Evolutionary conservation across 2,888 invertebrate species (phyloP).

Genomic region (Diabrotica balteata): DNA sequence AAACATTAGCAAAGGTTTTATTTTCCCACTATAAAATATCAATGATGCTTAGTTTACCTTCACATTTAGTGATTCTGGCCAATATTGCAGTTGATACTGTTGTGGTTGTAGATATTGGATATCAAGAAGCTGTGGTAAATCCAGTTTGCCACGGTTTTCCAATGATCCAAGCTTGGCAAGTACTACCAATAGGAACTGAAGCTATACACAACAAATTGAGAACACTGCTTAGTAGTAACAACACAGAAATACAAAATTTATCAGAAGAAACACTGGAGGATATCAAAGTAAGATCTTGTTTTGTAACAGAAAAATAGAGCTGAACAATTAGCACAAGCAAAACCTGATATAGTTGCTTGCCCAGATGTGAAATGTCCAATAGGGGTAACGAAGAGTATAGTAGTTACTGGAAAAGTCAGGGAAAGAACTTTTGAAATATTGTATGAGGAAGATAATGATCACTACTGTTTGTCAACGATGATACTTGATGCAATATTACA

Average conservation of each 20-base stretch:
- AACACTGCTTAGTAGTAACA: conserved; percentile 59
- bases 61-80: conserved; percentile 82
- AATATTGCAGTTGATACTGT: conserved; percentile 84
- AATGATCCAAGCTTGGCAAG: conserved; percentile 83
- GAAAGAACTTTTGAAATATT: conserved; percentile 85
- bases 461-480: conserved; percentile 82
- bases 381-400: conserved; percentile 67
- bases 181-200: conserved; percentile 78
- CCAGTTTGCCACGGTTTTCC: conserved; percentile 90
- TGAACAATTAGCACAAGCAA: conserved; percentile 61
- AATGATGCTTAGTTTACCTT: conserved; percentile 71
- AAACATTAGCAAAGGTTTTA: conserved; percentile 86
- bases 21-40: conserved; percentile 90
- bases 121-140: conserved; percentile 79
- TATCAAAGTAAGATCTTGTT: conserved; percentile 85
- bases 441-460: conserved; percentile 85
- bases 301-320: conserved; percentile 82
- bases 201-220: conserved; percentile 68
- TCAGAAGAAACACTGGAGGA: conserved; percentile 73
- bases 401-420: conserved; percentile 73
- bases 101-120: conserved; percentile 88
- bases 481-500: conserved; percentile 82
- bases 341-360: conserved; percentile 62
- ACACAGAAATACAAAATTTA: conserved; percentile 62
- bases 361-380: conserved; percentile 74